These are phyloP conservation scores for Clinocottus analis DNA, from an alignment of 2,113 vertebrate species.

Conservation along the genomic window DNA sequence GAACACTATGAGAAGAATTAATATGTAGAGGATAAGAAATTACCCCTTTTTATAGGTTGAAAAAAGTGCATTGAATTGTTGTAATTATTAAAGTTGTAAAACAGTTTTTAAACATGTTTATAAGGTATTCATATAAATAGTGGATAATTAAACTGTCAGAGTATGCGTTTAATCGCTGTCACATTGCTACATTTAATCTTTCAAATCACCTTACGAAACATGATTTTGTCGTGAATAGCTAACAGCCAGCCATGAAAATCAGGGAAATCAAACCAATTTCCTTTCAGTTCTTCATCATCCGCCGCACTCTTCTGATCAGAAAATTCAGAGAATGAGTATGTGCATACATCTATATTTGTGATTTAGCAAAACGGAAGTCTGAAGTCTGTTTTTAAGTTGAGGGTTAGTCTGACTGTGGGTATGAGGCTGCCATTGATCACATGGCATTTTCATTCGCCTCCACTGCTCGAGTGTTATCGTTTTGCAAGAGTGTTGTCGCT, in stretches of 20 bases:
- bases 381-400: neutral
- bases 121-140: too few species aligned
- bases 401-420: neutral
- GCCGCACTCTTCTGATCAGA: neutral
- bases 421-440: too few species aligned
- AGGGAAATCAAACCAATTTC: neutral
- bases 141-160: too few species aligned
- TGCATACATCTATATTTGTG: neutral
- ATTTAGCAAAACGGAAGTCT: too few species aligned
- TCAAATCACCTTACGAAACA: neutral
- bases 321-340: neutral
- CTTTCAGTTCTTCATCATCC: constrained; percentile 2
- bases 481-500: too few species aligned
- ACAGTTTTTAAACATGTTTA: too few species aligned
- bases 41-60: too few species aligned
- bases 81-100: neutral
- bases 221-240: neutral
- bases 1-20: neutral
- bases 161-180: too few species aligned
- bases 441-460: too few species aligned
- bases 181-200: too few species aligned
- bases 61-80: neutral
- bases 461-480: neutral
- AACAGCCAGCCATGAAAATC: neutral
- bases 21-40: neutral